Percentiles rank a stretch among this genome's conserved stretches.
These are phyloP conservation scores for Petrosia ficiformis DNA, from an alignment of 37 sponge, comb jelly and placozoan genomes.

Conservation along the genomic window DNA sequence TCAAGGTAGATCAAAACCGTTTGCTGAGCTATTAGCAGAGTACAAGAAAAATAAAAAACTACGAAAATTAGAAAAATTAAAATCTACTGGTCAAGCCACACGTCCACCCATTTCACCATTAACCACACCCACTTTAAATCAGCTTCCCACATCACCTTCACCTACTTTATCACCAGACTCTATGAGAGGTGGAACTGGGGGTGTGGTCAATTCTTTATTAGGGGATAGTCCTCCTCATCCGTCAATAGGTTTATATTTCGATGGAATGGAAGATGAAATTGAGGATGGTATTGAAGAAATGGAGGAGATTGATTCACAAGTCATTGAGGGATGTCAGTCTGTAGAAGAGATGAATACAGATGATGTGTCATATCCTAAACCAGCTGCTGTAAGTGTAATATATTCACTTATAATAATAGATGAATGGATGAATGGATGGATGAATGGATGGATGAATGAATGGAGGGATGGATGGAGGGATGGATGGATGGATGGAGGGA, in stretches of 20 bases:
- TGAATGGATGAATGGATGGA: too few relatives aligned
- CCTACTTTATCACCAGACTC: neutral
- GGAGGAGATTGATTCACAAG: too few relatives aligned
- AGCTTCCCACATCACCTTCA: neutral
- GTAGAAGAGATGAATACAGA: too few relatives aligned
- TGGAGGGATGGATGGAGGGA: too few relatives aligned
- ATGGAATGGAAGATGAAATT: neutral
- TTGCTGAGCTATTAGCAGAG: slow-evolving; percentile 40
- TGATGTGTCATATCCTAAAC: neutral
- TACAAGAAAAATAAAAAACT: slow-evolving; percentile 39
- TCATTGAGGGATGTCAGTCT: too few relatives aligned
- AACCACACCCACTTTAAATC: neutral
- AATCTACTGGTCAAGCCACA: neutral
- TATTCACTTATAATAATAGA: too few relatives aligned
- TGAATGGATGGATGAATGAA: too few relatives aligned
- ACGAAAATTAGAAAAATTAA: slow-evolving; percentile 24
- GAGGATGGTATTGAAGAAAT: neutral
- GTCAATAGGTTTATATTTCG: neutral
- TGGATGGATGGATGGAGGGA: too few relatives aligned
- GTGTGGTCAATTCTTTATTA: too few relatives aligned
- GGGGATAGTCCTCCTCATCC: neutral
- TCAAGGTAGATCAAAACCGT: slow-evolving; percentile 45
- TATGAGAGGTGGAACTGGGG: too few relatives aligned
- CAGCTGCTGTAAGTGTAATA: neutral
- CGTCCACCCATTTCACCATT: neutral